phyloP scores from a whole-genome alignment of 2,113 vertebrate species.

The Microcebus murinus region DNA sequence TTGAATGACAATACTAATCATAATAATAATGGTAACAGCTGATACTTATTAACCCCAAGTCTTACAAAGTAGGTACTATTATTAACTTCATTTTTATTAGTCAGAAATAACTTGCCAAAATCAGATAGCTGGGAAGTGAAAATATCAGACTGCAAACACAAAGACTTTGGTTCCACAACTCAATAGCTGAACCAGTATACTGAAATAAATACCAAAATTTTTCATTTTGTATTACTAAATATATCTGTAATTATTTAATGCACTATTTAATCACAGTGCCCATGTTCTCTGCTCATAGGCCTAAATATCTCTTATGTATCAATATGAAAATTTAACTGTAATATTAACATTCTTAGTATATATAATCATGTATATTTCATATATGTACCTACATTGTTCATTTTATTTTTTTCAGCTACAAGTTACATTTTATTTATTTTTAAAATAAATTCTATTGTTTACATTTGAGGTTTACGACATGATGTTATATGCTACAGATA shows the following conservation, averaged over 20 bases:
- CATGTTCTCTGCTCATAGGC: neutral
- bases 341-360: neutral
- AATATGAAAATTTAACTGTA: neutral
- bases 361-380: neutral
- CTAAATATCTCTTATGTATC: neutral
- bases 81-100: neutral
- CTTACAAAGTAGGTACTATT: neutral
- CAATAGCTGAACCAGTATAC: neutral
- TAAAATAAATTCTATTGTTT: neutral
- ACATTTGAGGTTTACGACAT: neutral
- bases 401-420: neutral
- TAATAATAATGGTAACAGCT: neutral
- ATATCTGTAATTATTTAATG: neutral
- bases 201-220: neutral
- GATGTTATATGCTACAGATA: neutral
- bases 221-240: neutral
- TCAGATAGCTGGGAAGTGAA: neutral
- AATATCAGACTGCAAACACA: neutral
- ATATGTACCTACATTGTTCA: neutral
- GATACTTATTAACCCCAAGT: neutral
- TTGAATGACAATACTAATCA: neutral
- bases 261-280: neutral
- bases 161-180: neutral
- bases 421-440: neutral
- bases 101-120: slow-evolving; percentile 13